Evolutionary conservation across 2,888 invertebrate species (phyloP), one percentile per base, ranked within the genome.

Genomic region (Polydrusus cervinus): DNA sequence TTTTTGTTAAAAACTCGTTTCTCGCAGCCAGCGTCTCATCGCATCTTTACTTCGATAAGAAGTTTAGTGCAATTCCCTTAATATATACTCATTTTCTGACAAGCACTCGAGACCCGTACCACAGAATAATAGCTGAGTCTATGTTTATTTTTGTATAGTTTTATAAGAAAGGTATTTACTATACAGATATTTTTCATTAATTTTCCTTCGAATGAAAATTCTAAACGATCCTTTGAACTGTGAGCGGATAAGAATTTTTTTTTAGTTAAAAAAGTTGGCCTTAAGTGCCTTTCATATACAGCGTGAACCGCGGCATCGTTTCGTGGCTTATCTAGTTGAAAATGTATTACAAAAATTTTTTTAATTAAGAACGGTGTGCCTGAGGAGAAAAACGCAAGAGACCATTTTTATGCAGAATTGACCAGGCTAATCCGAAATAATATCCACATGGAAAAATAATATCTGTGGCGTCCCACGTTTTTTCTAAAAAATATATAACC

Each of bases 11-110:
- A 16, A 47, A 47, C 3, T 16, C 47, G 16, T 9, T 47, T 47
- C n/a, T 47, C 16, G 47, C 47, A 57, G 67, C 45, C 47, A 57
- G 67, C 45, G 30, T 66, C 53, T 66, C 53, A 51, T 51, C 51
- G 10, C 51, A 14, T 14, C 45, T 43, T 45, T 14, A 55, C 57
- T 71, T 71, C 65, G 55, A 65, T 55, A 55, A 65, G 71, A 38
- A 47, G 34, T 57, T 57, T 38, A 45, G 64, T 57, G 71, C 65
- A 65, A 65, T 71, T 71, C 64, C 71, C 43, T 71, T 49, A 20
- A 53, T 71, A 43, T 30, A 16, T 43, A 55, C 61, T 71, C 64
- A 64, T 71, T 71, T 71, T 62, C 64, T 51, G 57, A 65, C 30
- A 71, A 65, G 65, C 65, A 60, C 11, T 60, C 38, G 38, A 11